These are phyloP conservation scores for Cirrhinus molitorella DNA, from an alignment of 2,797 vertebrate genomes.

Conservation along the genomic window DNA sequence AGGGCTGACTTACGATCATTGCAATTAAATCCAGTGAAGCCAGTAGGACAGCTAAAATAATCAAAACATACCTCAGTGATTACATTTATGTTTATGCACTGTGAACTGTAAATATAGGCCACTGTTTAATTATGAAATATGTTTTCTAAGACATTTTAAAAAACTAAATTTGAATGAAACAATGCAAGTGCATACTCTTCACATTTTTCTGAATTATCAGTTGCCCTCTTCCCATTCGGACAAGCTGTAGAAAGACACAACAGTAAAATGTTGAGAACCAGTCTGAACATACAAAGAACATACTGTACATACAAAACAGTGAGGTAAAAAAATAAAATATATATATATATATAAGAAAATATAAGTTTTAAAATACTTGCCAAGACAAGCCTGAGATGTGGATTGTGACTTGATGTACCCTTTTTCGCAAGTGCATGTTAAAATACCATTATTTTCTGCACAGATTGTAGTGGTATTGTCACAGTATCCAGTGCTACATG, in stretches of 20 bases:
- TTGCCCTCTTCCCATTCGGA: neutral
- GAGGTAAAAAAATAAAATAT: neutral
- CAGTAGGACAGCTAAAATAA: slow-evolving; percentile 1
- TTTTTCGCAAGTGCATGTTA: neutral
- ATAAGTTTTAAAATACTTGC: slow-evolving; percentile 29
- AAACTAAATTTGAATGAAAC: neutral
- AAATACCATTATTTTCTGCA: rapidly evolving
- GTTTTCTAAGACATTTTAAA: too few relatives aligned
- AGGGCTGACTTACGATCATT: neutral
- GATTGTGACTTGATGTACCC: neutral
- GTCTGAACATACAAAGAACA: too few relatives aligned
- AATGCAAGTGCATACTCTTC: neutral
- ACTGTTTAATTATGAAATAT: neutral
- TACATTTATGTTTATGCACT: neutral
- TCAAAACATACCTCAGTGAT: neutral
- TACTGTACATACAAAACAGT: neutral
- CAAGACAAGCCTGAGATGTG: neutral
- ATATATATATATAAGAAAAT: too few relatives aligned
- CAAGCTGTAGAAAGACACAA: neutral
- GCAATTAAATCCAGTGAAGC: neutral
- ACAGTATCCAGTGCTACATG: neutral
- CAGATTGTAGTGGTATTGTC: neutral
- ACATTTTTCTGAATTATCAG: neutral
- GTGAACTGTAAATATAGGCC: neutral
- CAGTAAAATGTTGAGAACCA: neutral